Percentiles rank a stretch among this genome's conserved stretches.
These are phyloP conservation scores for Hypsibius dujardini DNA, from an alignment of 1,140 invertebrate genomes.

Conservation along the genomic window DNA sequence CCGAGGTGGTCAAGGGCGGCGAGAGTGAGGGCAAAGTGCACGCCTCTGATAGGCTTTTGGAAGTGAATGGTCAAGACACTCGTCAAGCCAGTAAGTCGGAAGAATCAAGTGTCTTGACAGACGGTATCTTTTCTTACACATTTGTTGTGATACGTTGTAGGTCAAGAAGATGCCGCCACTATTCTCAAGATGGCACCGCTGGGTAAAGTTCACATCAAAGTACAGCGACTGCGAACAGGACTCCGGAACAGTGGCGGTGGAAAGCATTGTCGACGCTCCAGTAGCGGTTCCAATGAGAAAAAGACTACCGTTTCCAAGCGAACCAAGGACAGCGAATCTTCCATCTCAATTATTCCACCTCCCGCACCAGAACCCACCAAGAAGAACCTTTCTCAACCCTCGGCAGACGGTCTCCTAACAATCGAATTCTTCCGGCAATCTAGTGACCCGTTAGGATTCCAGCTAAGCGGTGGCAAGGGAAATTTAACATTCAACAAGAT, in stretches of 20 bases:
- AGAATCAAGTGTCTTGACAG: too few species aligned
- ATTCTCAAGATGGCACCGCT: slow-evolving; percentile 61
- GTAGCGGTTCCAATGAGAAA: background rate
- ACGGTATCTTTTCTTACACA: too few species aligned
- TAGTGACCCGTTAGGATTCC: background rate
- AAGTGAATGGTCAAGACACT: slow-evolving; percentile 73
- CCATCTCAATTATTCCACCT: background rate
- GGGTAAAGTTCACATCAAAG: slow-evolving; percentile 56
- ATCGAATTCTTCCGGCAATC: background rate
- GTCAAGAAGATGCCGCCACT: slow-evolving; percentile 62
- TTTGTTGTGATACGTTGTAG: too few species aligned
- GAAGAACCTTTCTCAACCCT: background rate
- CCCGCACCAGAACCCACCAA: background rate
- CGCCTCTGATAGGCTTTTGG: slow-evolving; percentile 73
- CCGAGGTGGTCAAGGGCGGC: slow-evolving; percentile 78
- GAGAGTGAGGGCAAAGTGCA: slow-evolving; percentile 75
- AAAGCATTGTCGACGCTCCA: background rate
- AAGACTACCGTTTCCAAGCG: background rate
- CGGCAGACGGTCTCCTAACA: background rate
- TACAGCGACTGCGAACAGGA: slow-evolving; percentile 54
- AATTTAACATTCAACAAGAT: background rate
- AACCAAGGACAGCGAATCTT: background rate
- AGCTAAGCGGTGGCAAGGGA: background rate
- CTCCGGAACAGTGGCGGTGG: slow-evolving; percentile 23
- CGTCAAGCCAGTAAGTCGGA: slow-evolving; percentile 42